Evolutionary conservation across 2,113 vertebrate species (phyloP).

Genomic region (Crotalus tigris): DNA sequence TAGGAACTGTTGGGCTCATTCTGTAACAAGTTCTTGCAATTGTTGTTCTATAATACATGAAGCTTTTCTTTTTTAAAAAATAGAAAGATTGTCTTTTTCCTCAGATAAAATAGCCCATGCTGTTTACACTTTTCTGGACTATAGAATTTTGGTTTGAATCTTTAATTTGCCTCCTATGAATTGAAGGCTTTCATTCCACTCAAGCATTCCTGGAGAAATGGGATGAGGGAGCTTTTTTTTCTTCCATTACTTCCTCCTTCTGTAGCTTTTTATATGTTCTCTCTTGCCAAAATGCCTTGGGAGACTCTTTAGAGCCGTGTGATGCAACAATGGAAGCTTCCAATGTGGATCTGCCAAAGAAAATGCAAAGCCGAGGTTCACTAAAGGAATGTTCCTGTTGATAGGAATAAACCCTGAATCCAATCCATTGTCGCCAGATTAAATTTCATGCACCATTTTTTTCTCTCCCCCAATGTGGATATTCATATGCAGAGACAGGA

Average conservation of each 20-base stretch:
- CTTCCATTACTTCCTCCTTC: not conserved
- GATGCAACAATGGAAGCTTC: not conserved
- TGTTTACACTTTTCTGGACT: not conserved
- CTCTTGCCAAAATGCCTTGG: not conserved
- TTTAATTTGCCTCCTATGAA: not conserved
- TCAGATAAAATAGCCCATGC: not conserved
- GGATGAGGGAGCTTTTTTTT: not conserved
- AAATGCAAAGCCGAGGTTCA: not conserved
- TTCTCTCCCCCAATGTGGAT: not conserved
- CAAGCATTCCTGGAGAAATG: not conserved
- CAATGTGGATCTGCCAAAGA: not conserved
- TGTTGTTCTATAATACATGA: not conserved
- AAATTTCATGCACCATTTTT: not conserved
- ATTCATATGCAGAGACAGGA: not conserved
- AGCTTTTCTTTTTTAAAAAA: not conserved
- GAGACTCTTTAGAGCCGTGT: not conserved
- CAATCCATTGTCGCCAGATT: constrained; percentile 5
- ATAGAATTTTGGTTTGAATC: constrained; percentile 14
- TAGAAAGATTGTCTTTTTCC: not conserved
- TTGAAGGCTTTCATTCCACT: not conserved
- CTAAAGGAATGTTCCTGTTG: not conserved
- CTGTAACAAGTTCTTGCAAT: not conserved
- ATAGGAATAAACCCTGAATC: not conserved
- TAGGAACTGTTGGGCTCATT: not conserved
- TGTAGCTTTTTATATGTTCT: not conserved